Base-by-base conservation (phyloP, 1,140 invertebrate genomes). In the Epicauta chinensis region DNA sequence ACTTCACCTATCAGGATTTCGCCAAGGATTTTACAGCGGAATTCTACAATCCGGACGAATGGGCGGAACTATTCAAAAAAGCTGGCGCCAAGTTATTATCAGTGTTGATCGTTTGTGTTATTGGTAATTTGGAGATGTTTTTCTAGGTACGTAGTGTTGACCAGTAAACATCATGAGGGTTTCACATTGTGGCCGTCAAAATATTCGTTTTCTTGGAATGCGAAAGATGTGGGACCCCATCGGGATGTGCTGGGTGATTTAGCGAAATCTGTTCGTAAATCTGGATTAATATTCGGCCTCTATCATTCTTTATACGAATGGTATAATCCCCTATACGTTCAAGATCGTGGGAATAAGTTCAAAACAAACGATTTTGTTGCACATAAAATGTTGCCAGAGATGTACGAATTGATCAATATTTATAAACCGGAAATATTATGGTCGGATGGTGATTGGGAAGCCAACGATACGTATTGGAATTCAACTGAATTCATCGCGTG, bases 111-210 rank as follows among this genome's bases (percentile, higher is more conserved):
- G 23, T 12, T 13, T 34, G 11, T 34, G 15, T 36, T 13, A 46
- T 6, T 30, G 16, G 2, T 2, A 5, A 13, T 32, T 45, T 36
- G 1, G 4, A 23, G 23, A 23, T 23, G 23, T 15, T 13, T 35
- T 46, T 34, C n/a, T 36, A 88, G 84, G 65, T 90, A 95, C 65
- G 77, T 94, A 3, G 87, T 96, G 3, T 63, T 96, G 2, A 94
- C 91, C 4, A 89, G 84, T 61, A 96, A 96, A 73, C 92, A 96
- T 75, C 91, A 94, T 67, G 91, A 95, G 70, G 92, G 91, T 10
- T 95, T 77, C 60, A 89, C 91, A 1, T 51, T 94, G 15, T 95
- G 89, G 82, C 92, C 91, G 16, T 92, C 89, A 0, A 82, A 79
- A 56, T 79, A 82, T 47, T 84, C 89, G 0, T 95, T 83, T 61